Conservation (phyloP, 1,140 invertebrate genomes). For the Cheumatopsyche charites region DNA sequence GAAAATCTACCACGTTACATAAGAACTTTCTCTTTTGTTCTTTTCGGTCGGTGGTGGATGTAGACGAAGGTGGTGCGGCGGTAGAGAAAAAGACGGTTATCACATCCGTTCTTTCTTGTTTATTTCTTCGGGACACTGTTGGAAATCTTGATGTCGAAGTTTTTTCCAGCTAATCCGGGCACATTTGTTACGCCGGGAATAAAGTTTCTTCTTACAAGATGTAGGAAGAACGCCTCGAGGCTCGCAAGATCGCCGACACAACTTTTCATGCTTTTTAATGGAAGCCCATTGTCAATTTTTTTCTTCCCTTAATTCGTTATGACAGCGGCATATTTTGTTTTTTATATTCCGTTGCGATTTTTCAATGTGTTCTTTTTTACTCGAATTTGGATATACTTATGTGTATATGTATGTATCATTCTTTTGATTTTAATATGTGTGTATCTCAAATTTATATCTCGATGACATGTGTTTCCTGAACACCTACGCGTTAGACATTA, state of each 20-base stretch:
- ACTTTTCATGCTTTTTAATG: conserved; percentile 31
- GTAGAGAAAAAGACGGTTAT: conserved; percentile 16
- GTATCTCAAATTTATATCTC: background rate
- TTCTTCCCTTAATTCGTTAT: background rate
- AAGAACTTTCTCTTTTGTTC: conserved; percentile 23
- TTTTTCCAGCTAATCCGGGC: conserved; percentile 24
- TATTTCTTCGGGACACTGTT: conserved; percentile 28
- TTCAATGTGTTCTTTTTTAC: too few relatives aligned
- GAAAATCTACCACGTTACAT: conserved; percentile 2
- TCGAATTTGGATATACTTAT: too few relatives aligned
- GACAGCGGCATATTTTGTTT: too few relatives aligned
- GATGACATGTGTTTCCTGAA: conserved; percentile 1
- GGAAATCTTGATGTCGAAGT: conserved; percentile 32
- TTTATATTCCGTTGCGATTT: too few relatives aligned
- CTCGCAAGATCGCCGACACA: conserved; percentile 16
- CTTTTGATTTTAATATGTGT: too few relatives aligned
- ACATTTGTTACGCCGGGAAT: conserved; percentile 24
- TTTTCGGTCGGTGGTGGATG: background rate
- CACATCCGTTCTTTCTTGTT: conserved; percentile 31
- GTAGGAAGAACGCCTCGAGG: conserved; percentile 19
- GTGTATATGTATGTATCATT: too few relatives aligned
- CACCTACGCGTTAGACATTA: too few relatives aligned
- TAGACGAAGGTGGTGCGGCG: background rate
- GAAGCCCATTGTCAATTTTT: conserved; percentile 14
- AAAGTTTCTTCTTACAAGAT: conserved; percentile 30